Conservation (phyloP, 2,797 vertebrate species). For the Carcharodon carcharias region DNA sequence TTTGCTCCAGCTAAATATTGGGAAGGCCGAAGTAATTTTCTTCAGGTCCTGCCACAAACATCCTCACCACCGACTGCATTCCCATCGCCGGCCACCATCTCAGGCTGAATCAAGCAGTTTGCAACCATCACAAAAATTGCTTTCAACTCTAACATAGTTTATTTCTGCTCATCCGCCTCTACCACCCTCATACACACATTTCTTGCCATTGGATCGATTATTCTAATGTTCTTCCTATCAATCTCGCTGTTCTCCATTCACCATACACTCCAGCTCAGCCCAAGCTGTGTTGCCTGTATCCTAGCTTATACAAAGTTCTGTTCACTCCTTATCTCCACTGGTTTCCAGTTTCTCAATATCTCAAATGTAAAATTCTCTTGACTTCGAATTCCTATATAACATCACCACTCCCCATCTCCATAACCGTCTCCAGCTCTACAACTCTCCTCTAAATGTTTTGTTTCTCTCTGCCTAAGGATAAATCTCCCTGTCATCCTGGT, state of each 20-base stretch:
- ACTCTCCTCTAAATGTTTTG: neutral
- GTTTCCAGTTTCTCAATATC: neutral
- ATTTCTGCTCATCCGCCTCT: neutral
- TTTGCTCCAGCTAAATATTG: neutral
- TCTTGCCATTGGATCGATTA: neutral
- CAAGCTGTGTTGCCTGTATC: neutral
- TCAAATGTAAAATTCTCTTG: neutral
- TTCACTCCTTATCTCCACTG: neutral
- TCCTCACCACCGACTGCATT: neutral
- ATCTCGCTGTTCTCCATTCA: neutral
- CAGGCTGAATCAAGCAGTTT: too few species aligned
- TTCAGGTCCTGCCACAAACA: neutral
- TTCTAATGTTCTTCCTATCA: neutral
- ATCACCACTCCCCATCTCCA: neutral
- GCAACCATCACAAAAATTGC: too few species aligned
- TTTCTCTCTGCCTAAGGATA: neutral
- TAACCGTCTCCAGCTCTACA: neutral
- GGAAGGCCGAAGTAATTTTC: neutral
- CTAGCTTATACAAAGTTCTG: neutral
- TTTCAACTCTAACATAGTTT: neutral
- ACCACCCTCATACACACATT: neutral
- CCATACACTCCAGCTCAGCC: neutral
- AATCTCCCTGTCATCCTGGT: neutral
- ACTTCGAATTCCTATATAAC: neutral
- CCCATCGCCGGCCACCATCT: neutral